These are phyloP conservation scores for Danaus plexippus DNA, from an alignment of 1,140 invertebrate species.

Conservation along the genomic window DNA sequence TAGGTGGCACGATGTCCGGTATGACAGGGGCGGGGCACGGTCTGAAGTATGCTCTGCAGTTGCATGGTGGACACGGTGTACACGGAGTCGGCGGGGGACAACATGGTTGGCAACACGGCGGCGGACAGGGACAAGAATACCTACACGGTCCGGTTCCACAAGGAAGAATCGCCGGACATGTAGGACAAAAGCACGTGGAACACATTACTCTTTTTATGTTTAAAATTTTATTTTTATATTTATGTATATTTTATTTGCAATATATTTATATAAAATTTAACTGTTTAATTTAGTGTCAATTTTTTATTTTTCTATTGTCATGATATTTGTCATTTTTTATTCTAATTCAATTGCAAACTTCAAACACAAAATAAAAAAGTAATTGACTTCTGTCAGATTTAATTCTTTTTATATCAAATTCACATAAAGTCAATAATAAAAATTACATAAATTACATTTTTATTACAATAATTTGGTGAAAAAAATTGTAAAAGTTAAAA, in stretches of 20 bases:
- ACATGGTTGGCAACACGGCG: slow-evolving; percentile 46
- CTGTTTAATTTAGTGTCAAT: background rate
- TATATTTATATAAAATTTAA: slow-evolving; percentile 14
- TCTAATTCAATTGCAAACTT: slow-evolving; percentile 7
- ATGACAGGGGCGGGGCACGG: slow-evolving; percentile 48
- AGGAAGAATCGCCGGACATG: slow-evolving; percentile 52
- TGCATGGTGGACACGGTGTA: slow-evolving; percentile 55
- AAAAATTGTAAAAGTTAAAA: slow-evolving; percentile 37
- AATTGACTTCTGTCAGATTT: too few species aligned
- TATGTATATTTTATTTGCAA: slow-evolving; percentile 1
- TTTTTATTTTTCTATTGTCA: slow-evolving; percentile 2
- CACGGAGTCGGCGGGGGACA: slow-evolving; percentile 52
- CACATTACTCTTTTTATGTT: slow-evolving; percentile 28
- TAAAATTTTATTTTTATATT: slow-evolving; percentile 7
- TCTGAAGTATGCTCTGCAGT: slow-evolving; percentile 39
- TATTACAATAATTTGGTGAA: slow-evolving; percentile 10
- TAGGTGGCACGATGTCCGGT: slow-evolving; percentile 51
- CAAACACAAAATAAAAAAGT: slow-evolving; percentile 4
- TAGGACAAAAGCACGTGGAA: slow-evolving; percentile 46
- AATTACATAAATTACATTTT: too few species aligned
- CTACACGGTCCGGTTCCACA: slow-evolving; percentile 44
- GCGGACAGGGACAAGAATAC: slow-evolving; percentile 42
- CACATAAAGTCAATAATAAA: slow-evolving; percentile 4
- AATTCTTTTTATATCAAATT: slow-evolving; percentile 10
- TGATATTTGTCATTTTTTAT: slow-evolving; percentile 1